Percentiles rank a stretch among this genome's conserved stretches.
Conservation (phyloP, 2,888 invertebrate species). For the Tipula confusa region DNA sequence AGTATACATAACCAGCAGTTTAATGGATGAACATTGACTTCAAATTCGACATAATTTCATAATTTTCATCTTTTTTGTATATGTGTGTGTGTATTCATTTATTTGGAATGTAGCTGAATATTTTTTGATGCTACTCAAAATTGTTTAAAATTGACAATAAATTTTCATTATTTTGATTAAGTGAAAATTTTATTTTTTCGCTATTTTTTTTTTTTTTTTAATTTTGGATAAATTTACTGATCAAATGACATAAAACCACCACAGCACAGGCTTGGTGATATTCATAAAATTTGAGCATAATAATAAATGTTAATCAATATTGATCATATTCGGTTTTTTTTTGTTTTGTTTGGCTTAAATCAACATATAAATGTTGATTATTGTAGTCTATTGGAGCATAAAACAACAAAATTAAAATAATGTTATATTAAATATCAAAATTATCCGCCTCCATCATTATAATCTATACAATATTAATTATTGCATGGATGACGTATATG, state of each 20-base stretch:
- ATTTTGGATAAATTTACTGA: neutral
- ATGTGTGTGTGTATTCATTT: neutral
- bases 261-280: neutral
- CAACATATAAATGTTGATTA: neutral
- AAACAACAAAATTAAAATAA: neutral
- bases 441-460: neutral
- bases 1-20: neutral
- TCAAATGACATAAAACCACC: neutral
- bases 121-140: neutral
- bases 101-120: neutral
- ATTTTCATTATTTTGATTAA: slow-evolving; percentile 25
- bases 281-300: neutral
- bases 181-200: neutral
- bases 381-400: neutral
- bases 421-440: neutral
- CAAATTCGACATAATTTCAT: slow-evolving; percentile 12
- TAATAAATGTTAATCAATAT: neutral
- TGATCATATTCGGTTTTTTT: neutral
- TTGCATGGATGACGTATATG: neutral
- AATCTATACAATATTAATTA: neutral
- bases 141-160: slow-evolving; percentile 20
- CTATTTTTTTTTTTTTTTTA: neutral
- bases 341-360: neutral
- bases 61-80: neutral
- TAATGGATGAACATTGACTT: slow-evolving; percentile 1